A percentile compares a stretch with the other conserved stretches of the same genome.
Evolutionary conservation across 2,888 invertebrate species (phyloP).

Genomic region (Perithous albicinctus): DNA sequence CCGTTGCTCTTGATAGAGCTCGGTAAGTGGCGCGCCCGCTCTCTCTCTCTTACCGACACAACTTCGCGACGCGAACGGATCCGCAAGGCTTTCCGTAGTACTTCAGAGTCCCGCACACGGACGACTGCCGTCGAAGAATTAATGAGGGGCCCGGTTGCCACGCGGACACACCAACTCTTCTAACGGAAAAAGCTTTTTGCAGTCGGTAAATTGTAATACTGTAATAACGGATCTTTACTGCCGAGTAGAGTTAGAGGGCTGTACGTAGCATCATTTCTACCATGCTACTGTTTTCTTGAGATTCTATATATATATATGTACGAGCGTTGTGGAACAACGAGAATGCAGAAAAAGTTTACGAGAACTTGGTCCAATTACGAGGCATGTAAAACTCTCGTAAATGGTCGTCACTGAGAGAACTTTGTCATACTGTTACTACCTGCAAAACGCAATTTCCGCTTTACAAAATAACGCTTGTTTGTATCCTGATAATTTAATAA

Average conservation of each 20-base stretch:
- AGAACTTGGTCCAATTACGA: slow-evolving; percentile 41
- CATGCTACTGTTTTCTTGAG: slow-evolving; percentile 28
- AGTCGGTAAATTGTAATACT: slow-evolving; percentile 57
- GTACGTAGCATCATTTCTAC: background rate
- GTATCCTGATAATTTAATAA: background rate
- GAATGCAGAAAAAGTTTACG: slow-evolving; percentile 17
- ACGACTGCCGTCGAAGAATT: slow-evolving; percentile 78
- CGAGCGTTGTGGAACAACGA: background rate
- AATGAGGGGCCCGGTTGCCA: slow-evolving; percentile 70
- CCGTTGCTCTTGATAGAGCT: slow-evolving; percentile 14
- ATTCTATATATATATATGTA: background rate
- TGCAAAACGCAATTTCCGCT: background rate
- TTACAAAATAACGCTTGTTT: background rate
- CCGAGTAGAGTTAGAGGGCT: slow-evolving; percentile 41
- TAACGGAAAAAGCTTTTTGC: slow-evolving; percentile 52
- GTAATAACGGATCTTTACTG: slow-evolving; percentile 60
- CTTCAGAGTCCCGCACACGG: slow-evolving; percentile 79
- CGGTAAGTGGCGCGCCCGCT: too few species aligned
- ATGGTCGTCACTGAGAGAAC: slow-evolving; percentile 13
- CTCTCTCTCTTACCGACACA: slow-evolving; percentile 22
- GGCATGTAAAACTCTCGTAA: slow-evolving; percentile 36
- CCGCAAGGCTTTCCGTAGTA: slow-evolving; percentile 58
- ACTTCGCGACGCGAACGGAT: slow-evolving; percentile 36
- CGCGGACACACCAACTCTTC: slow-evolving; percentile 53
- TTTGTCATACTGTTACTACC: background rate